Percentiles rank a stretch among this genome's conserved stretches.
Evolutionary conservation across 2,113 vertebrate species (phyloP).

Genomic region (Salvelinus fontinalis): DNA sequence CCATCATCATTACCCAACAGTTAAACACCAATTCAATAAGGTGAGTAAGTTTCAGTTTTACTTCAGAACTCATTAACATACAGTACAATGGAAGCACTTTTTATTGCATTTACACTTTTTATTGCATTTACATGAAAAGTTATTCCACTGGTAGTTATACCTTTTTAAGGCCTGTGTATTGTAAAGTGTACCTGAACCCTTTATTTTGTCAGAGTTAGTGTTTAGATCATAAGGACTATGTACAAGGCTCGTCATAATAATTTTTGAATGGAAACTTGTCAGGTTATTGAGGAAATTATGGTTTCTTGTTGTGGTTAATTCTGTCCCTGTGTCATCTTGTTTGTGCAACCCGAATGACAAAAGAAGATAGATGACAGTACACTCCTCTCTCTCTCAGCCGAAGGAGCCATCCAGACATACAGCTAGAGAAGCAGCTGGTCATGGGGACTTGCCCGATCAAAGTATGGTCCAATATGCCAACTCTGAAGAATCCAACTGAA

Average conservation of each 20-base stretch:
- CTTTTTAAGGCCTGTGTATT: no score
- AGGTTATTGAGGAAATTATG: slow-evolving; percentile 34
- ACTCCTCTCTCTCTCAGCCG: slow-evolving; percentile 5
- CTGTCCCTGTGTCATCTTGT: slow-evolving; percentile 39
- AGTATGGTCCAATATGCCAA: slow-evolving; percentile 21
- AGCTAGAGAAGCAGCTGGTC: slow-evolving; percentile 20
- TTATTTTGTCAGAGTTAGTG: no score
- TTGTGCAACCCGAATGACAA: slow-evolving; percentile 5
- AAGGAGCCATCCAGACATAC: neutral
- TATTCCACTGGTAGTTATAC: no score
- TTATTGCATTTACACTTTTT: no score
- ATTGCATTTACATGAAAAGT: no score
- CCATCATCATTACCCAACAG: neutral
- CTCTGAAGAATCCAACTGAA: slow-evolving; percentile 40
- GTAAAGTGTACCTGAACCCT: no score
- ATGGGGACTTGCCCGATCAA: slow-evolving; percentile 66
- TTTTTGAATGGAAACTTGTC: neutral
- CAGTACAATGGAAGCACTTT: no score
- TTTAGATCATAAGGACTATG: no score
- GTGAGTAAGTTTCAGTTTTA: neutral
- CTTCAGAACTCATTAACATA: neutral
- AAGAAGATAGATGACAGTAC: neutral
- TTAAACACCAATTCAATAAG: neutral
- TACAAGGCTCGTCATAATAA: no score
- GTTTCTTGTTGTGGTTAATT: slow-evolving; percentile 48